These are phyloP conservation scores for Synanthedon tipuliformis DNA, from an alignment of 2,888 invertebrate species.

Conservation along the genomic window DNA sequence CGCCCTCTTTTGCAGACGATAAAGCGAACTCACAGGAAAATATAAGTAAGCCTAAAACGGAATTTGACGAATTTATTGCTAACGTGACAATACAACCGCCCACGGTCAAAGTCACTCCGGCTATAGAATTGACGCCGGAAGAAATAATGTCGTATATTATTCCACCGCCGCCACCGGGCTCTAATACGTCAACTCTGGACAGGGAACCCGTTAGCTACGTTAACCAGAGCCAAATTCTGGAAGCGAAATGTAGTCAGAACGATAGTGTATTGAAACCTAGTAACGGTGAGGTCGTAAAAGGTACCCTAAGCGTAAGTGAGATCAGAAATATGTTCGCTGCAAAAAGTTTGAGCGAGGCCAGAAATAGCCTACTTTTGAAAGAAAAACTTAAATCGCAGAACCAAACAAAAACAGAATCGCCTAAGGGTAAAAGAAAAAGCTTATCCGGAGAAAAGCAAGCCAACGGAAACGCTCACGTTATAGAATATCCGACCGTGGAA, in stretches of 20 bases:
- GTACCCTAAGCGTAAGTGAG: constrained; percentile 68
- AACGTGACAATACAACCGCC: constrained; percentile 87
- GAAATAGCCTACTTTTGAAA: constrained; percentile 61
- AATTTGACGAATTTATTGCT: constrained; percentile 86
- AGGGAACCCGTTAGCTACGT: constrained; percentile 50
- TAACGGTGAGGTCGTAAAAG: constrained; percentile 66
- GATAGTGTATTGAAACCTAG: constrained; percentile 33
- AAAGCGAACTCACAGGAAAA: constrained; percentile 36
- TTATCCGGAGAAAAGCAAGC: constrained; percentile 44
- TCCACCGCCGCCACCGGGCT: constrained; percentile 78
- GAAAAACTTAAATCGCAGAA: constrained; percentile 47
- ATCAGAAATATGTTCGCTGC: constrained; percentile 65
- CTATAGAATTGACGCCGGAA: constrained; percentile 82
- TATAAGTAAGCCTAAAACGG: constrained; percentile 56
- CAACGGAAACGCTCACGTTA: constrained; percentile 67
- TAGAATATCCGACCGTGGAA: constrained; percentile 80
- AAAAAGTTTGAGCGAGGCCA: constrained; percentile 61
- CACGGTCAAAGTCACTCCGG: constrained; percentile 78
- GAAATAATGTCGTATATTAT: constrained; percentile 88
- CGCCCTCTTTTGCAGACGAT: constrained; percentile 81
- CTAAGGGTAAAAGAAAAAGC: constrained; percentile 59
- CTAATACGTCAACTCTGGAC: constrained; percentile 61
- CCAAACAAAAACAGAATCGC: constrained; percentile 50
- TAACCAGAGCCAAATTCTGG: constrained; percentile 46
- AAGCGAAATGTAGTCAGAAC: constrained; percentile 30